Conservation (phyloP, 2,888 invertebrate genomes). For the Eupithecia dodoneata region DNA sequence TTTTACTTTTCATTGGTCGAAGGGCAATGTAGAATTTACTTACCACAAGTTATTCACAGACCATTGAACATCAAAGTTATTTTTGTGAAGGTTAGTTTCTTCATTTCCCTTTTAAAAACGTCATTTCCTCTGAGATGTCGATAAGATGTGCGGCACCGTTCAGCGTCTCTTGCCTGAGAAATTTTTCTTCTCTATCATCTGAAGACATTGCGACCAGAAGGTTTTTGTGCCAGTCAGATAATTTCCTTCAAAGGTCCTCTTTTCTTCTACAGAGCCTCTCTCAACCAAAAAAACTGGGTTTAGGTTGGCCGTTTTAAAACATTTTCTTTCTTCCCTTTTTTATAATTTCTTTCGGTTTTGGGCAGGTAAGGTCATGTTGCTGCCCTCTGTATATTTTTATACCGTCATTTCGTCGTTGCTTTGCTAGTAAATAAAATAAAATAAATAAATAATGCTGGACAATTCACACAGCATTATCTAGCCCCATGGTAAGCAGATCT, state of each 20-base stretch:
- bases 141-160: constrained; percentile 1
- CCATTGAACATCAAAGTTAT: neutral
- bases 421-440: neutral
- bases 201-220: neutral
- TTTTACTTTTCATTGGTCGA: neutral
- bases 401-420: neutral
- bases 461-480: too few species aligned
- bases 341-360: neutral
- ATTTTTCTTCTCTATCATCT: neutral
- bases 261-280: neutral
- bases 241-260: neutral
- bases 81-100: constrained; percentile 10
- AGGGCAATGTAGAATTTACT: neutral
- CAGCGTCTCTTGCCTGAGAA: neutral
- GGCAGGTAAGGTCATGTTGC: neutral
- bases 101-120: constrained; percentile 50
- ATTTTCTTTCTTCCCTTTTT: neutral
- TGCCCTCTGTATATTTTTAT: neutral
- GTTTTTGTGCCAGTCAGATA: neutral
- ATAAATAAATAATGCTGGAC: too few species aligned
- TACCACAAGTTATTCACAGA: neutral
- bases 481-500: too few species aligned
- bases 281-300: neutral
- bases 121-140: constrained; percentile 34
- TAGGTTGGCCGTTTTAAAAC: neutral